Percentiles rank a stretch among this genome's conserved stretches.
These are phyloP conservation scores for Nematopogon swammerdamellus DNA, from an alignment of 2,888 invertebrate genomes.

Conservation along the genomic window DNA sequence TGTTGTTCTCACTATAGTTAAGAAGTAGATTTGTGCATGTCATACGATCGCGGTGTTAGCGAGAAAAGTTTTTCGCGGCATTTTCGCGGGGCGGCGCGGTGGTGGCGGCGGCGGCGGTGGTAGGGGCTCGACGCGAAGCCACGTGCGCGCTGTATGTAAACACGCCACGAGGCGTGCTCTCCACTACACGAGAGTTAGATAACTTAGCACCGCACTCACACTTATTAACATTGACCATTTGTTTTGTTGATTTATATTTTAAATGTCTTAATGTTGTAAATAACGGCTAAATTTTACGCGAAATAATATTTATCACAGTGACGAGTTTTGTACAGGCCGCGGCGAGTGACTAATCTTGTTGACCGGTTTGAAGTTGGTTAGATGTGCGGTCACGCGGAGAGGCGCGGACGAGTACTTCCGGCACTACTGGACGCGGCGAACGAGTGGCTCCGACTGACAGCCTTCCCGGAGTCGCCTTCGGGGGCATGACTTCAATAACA, in stretches of 20 bases:
- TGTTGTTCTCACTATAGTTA: neutral
- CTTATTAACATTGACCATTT: neutral
- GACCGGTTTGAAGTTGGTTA: neutral
- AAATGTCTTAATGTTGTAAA: neutral
- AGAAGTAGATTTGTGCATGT: conserved; percentile 8
- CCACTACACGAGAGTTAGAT: neutral
- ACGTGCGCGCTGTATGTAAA: conserved; percentile 36
- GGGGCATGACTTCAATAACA: conserved; percentile 59
- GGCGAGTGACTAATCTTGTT: neutral
- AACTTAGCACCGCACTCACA: neutral
- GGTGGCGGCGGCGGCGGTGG: conserved; percentile 34
- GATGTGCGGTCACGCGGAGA: conserved; percentile 21
- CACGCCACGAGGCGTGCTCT: conserved; percentile 18
- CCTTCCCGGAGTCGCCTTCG: conserved; percentile 57
- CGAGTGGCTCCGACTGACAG: conserved; percentile 55
- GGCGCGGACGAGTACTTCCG: conserved; percentile 3
- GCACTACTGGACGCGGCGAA: conserved; percentile 45
- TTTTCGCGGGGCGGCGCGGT: conserved; percentile 36
- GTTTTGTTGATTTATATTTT: neutral
- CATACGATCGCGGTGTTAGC: conserved; percentile 37
- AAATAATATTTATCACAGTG: neutral
- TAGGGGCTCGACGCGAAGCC: conserved; percentile 22
- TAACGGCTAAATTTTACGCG: neutral
- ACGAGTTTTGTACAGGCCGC: neutral
- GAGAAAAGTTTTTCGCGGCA: conserved; percentile 53